Evolutionary conservation across 2,113 vertebrate genomes (phyloP).

Genomic region (Macrotis lagotis): DNA sequence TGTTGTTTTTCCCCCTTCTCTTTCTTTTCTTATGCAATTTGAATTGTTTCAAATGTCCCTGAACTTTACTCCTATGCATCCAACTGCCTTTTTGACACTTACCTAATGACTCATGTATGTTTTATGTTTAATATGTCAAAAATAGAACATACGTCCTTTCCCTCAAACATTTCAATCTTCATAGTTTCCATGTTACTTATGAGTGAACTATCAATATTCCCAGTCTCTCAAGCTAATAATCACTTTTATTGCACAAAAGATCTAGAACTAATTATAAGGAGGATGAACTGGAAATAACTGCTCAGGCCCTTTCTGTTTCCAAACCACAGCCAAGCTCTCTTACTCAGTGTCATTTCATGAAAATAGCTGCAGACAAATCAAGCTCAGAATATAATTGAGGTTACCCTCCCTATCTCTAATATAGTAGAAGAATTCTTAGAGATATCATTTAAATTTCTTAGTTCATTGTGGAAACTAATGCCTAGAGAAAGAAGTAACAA

Average conservation of each 20-base stretch:
- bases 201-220: background rate
- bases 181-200: background rate
- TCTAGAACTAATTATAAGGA: background rate
- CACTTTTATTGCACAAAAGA: background rate
- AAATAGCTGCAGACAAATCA: background rate
- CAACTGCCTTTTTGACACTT: no score
- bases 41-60: no score
- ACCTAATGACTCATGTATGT: no score
- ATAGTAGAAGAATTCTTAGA: background rate
- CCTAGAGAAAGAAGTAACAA: background rate
- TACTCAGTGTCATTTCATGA: background rate
- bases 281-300: background rate
- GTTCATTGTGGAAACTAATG: background rate
- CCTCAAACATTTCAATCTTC: background rate
- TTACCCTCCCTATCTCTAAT: background rate
- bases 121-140: background rate
- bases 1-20: no score
- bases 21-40: no score
- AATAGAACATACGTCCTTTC: no score
- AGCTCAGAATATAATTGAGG: background rate
- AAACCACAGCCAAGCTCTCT: background rate
- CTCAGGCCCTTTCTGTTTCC: background rate
- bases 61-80: no score
- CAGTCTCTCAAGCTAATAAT: background rate
- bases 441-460: background rate